Evolutionary conservation across 2,797 vertebrate species (phyloP).

Genomic region (Microctenopoma steveboyesi): DNA sequence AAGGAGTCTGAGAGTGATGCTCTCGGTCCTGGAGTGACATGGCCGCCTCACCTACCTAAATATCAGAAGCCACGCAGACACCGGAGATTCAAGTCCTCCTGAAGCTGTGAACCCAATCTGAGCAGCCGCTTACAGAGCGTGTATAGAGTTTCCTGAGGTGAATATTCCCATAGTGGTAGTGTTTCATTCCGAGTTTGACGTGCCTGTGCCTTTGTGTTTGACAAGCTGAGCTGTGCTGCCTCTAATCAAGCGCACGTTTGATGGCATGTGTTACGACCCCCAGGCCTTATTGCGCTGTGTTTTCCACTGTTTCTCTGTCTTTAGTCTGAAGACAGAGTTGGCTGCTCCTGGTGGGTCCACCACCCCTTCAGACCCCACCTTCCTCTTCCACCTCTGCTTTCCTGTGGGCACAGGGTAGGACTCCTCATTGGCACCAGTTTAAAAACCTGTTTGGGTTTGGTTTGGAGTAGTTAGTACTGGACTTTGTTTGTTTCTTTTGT

Average conservation of each 20-base stretch:
- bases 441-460: no score
- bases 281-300: no score
- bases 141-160: slow-evolving; percentile 52
- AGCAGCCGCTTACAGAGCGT: slow-evolving; percentile 55
- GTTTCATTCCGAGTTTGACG: slow-evolving; percentile 55
- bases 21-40: slow-evolving; percentile 29
- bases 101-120: slow-evolving; percentile 29
- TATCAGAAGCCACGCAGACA: slow-evolving; percentile 54
- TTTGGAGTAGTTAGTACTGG: no score
- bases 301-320: no score
- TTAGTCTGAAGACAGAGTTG: no score
- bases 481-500: no score
- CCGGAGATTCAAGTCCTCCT: slow-evolving; percentile 41
- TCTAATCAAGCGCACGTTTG: slow-evolving; percentile 13
- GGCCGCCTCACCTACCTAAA: slow-evolving; percentile 38
- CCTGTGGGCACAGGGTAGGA: no score
- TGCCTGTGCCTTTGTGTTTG: slow-evolving; percentile 48
- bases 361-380: no score
- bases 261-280: neutral
- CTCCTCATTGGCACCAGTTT: no score
- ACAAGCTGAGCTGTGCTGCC: slow-evolving; percentile 15
- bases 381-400: no score
- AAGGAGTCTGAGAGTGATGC: slow-evolving; percentile 22
- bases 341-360: no score
- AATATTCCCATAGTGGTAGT: slow-evolving; percentile 64